Percentiles rank a stretch among this genome's conserved stretches.
Evolutionary conservation across 1,140 invertebrate species (phyloP).

Genomic region (Orchesella cincta): DNA sequence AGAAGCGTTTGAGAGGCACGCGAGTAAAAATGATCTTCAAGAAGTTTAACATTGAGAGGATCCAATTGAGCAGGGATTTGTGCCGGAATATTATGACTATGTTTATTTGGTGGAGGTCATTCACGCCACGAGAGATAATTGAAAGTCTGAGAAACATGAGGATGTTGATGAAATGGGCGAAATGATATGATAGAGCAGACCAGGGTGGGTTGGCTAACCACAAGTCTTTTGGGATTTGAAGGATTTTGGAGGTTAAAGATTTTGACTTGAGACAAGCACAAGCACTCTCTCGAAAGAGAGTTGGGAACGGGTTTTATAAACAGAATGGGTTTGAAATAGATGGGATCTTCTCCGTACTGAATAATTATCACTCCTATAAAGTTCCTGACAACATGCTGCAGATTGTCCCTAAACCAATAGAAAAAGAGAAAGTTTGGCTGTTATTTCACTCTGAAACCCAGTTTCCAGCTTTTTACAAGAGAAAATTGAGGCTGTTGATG

Average conservation of each 20-base stretch:
- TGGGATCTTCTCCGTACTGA: no score
- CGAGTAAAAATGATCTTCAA: background rate
- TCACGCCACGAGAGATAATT: constrained; percentile 33
- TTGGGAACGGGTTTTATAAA: constrained; percentile 20
- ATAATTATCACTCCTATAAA: no score
- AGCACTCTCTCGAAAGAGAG: background rate
- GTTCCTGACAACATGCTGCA: no score
- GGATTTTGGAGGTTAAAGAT: constrained; percentile 42
- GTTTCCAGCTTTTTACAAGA: no score
- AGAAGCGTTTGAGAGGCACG: constrained; percentile 21
- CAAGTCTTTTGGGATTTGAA: constrained; percentile 36
- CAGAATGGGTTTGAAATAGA: constrained; percentile 35
- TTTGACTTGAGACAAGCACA: constrained; percentile 5
- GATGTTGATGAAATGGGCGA: constrained; percentile 12
- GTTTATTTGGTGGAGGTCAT: constrained; percentile 27
- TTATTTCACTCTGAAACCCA: no score
- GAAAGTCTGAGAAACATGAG: constrained; percentile 9
- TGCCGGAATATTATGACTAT: constrained; percentile 30
- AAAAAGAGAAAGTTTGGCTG: no score
- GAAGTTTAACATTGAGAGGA: constrained; percentile 33
- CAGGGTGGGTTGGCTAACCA: background rate
- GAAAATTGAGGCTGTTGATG: no score
- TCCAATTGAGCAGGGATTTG: constrained; percentile 33
- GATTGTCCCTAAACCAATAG: no score
- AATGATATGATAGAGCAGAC: background rate